phyloP scores from a whole-genome alignment of 2,113 vertebrate genomes.

The Capra hircus region DNA sequence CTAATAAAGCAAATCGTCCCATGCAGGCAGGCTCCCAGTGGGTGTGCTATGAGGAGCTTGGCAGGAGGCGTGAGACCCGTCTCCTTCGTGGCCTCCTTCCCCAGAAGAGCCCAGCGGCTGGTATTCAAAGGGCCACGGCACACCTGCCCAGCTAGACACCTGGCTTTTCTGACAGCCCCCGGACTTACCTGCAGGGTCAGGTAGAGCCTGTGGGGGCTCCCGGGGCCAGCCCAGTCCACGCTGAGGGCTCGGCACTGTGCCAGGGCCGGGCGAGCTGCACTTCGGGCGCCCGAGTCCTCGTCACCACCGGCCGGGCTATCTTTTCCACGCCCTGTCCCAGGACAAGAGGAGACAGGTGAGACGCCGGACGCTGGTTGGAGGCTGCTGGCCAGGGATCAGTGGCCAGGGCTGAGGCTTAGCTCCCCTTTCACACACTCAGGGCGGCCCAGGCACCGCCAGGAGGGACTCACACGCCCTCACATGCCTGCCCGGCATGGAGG shows the following conservation, averaged over 20 bases:
- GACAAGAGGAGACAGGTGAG: constrained; percentile 48
- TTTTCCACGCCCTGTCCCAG: constrained; percentile 53
- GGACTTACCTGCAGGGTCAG: constrained; percentile 73
- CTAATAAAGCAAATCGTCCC: background rate
- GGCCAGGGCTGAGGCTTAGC: background rate
- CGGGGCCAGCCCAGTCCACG: constrained; percentile 73
- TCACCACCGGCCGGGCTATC: constrained; percentile 63
- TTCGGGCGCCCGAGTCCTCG: constrained; percentile 74
- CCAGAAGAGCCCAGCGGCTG: background rate
- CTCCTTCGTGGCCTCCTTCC: background rate
- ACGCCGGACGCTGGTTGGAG: background rate
- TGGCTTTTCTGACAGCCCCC: rapidly evolving
- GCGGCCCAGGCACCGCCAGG: background rate
- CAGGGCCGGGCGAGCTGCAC: constrained; percentile 75
- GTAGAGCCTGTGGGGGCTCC: constrained; percentile 59
- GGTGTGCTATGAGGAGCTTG: background rate
- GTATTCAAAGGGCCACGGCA: background rate
- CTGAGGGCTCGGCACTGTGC: constrained; percentile 80
- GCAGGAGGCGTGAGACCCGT: background rate
- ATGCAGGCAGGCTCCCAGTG: background rate
- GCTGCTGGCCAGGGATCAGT: background rate
- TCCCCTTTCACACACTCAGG: background rate
- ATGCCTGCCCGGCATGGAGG: background rate
- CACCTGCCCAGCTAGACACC: background rate
- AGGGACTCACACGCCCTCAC: background rate